phyloP scores from a whole-genome alignment of 2,888 invertebrate genomes.

The Steinernema scapterisci region DNA sequence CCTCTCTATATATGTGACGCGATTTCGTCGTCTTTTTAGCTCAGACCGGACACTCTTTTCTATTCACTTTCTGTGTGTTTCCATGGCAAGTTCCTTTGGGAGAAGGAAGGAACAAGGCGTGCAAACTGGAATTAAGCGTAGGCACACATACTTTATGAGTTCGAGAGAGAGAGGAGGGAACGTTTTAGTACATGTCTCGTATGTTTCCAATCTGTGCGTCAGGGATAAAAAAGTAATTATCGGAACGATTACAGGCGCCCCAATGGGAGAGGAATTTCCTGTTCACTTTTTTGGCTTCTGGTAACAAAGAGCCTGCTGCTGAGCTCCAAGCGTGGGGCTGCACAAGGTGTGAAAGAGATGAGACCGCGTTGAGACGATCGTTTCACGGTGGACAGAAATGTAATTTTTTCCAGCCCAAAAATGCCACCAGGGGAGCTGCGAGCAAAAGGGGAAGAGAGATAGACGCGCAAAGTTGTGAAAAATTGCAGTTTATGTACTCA shows the following conservation, averaged over 20 bases:
- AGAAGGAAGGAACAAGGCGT: too few relatives aligned
- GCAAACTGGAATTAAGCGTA: too few relatives aligned
- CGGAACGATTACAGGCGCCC: background rate
- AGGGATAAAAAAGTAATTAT: too few relatives aligned
- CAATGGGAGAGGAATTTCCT: constrained; percentile 15
- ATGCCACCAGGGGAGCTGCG: background rate
- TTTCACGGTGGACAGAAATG: background rate
- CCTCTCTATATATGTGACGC: background rate
- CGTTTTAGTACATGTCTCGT: background rate
- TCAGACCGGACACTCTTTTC: background rate
- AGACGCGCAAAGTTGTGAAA: too few relatives aligned
- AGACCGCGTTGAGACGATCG: background rate
- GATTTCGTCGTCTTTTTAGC: background rate
- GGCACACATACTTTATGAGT: too few relatives aligned
- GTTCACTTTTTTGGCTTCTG: background rate
- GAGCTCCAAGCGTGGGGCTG: background rate
- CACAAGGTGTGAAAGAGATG: constrained; percentile 26
- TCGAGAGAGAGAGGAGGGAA: background rate
- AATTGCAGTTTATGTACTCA: too few relatives aligned
- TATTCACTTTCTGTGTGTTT: background rate
- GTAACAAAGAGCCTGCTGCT: constrained; percentile 29
- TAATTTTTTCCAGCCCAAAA: background rate
- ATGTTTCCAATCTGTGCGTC: too few relatives aligned
- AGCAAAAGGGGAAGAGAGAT: too few relatives aligned
- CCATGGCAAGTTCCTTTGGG: constrained; percentile 12